Evolutionary conservation across 2,888 invertebrate genomes (phyloP).

Genomic region (Cantharis lateralis): DNA sequence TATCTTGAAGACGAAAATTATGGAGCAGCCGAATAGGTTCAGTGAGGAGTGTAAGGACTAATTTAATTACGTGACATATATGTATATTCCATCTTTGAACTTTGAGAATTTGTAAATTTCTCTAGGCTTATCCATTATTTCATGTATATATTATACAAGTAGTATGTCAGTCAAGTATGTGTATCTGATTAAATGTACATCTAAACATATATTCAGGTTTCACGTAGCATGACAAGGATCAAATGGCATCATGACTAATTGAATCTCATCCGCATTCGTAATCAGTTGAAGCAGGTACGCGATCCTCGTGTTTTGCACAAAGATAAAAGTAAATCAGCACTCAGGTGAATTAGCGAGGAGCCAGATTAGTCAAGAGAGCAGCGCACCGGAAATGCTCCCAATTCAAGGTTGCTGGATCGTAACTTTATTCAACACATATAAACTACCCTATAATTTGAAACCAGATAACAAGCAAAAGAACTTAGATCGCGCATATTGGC

Average conservation of each 20-base stretch:
- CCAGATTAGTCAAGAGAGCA: constrained; percentile 54
- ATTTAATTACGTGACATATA: neutral
- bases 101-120: neutral
- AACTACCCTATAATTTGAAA: constrained; percentile 39
- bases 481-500: neutral
- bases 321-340: constrained; percentile 54
- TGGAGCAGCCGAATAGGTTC: neutral
- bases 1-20: neutral
- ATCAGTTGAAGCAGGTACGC: constrained; percentile 47
- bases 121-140: neutral
- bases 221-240: constrained; percentile 39
- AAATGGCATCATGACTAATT: constrained; percentile 53
- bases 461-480: constrained; percentile 21
- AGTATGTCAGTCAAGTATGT: neutral
- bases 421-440: constrained; percentile 44
- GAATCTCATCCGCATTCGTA: constrained; percentile 50
- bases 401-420: constrained; percentile 51
- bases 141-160: neutral
- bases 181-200: neutral
- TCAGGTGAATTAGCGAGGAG: constrained; percentile 51
- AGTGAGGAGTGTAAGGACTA: neutral
- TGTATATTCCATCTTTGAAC: neutral
- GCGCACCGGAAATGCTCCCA: constrained; percentile 43
- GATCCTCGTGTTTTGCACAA: constrained; percentile 48
- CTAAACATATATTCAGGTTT: constrained; percentile 24